Evolutionary conservation across 2,113 vertebrate genomes (phyloP).

Genomic region (Lanius collurio): DNA sequence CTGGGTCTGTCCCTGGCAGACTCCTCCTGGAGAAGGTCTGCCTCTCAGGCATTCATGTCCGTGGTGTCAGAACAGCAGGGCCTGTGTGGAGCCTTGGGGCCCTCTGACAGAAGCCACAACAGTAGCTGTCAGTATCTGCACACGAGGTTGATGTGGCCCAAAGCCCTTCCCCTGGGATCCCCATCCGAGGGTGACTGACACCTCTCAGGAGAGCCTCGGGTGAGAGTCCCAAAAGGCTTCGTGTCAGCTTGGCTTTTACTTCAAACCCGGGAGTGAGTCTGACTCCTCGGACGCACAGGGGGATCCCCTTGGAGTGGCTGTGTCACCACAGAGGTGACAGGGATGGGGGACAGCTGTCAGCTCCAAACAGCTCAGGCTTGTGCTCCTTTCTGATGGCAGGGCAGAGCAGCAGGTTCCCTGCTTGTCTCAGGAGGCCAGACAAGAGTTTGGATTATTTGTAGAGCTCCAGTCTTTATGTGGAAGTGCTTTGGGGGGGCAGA

Average conservation of each 20-base stretch:
- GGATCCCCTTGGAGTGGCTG: background rate
- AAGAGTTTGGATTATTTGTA: background rate
- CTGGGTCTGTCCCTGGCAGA: background rate
- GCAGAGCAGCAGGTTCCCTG: background rate
- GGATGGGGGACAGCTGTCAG: background rate
- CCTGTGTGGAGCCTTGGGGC: background rate
- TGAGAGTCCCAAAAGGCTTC: background rate
- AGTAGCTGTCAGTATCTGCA: background rate
- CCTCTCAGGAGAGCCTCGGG: background rate
- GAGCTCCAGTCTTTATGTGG: background rate
- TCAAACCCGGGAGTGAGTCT: background rate
- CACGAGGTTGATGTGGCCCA: background rate
- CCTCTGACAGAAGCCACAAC: background rate
- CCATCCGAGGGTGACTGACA: background rate
- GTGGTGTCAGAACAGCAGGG: background rate
- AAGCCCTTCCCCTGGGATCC: background rate
- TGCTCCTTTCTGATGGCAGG: accelerated
- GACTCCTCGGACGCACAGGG: background rate
- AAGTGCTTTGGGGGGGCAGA: background rate
- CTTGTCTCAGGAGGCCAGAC: background rate
- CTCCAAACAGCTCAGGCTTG: background rate
- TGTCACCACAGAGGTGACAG: background rate
- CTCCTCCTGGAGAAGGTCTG: background rate
- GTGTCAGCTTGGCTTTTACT: background rate
- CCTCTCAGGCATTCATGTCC: accelerated